Conservation (phyloP, 2,888 invertebrate genomes). For the Volucella zonaria region DNA sequence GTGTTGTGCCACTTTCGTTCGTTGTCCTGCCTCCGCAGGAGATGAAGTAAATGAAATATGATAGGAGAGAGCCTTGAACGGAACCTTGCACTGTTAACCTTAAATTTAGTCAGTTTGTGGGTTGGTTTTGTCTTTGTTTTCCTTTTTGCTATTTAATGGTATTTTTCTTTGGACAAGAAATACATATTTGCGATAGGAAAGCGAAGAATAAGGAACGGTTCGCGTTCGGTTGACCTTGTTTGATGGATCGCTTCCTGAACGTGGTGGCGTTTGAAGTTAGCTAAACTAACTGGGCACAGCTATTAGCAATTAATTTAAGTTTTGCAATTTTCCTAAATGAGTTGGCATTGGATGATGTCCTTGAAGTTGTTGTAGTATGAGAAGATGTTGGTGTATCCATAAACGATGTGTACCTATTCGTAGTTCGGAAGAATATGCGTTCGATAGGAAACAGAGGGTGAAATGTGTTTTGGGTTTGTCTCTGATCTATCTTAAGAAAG, state of each 20-base stretch:
- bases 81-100: constrained; percentile 66
- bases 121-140: constrained; percentile 21
- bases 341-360: not conserved
- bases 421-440: too few relatives aligned
- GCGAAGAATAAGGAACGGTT: constrained; percentile 16
- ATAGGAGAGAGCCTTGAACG: constrained; percentile 64
- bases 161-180: constrained; percentile 6
- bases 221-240: constrained; percentile 31
- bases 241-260: constrained; percentile 54
- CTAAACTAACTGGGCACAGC: constrained; percentile 25
- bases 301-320: constrained; percentile 53
- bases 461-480: too few relatives aligned
- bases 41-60: constrained; percentile 57
- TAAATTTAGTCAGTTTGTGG: constrained; percentile 60
- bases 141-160: constrained; percentile 12
- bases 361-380: constrained; percentile 12
- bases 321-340: constrained; percentile 26
- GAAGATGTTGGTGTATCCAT: not conserved
- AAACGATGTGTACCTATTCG: too few relatives aligned
- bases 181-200: constrained; percentile 25
- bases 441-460: too few relatives aligned
- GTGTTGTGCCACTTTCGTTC: too few relatives aligned
- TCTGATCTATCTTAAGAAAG: too few relatives aligned
- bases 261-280: constrained; percentile 21
- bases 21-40: constrained; percentile 13